These are phyloP conservation scores for Agrypnia vestita DNA, from an alignment of 1,140 invertebrate genomes.

Conservation along the genomic window DNA sequence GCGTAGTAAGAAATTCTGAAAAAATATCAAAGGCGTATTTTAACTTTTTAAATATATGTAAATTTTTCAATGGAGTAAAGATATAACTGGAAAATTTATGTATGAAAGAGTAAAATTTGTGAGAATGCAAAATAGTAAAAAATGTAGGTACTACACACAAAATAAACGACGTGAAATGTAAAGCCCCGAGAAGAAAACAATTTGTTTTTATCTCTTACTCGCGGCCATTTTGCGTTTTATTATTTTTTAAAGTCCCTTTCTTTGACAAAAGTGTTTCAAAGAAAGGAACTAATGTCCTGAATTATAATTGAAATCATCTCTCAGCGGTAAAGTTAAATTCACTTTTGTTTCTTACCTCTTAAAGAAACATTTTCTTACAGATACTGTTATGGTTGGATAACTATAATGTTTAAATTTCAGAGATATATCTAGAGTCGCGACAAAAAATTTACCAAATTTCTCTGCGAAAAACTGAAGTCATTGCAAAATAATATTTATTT, in stretches of 20 bases:
- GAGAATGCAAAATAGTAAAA: conserved; percentile 23
- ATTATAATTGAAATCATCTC: conserved; percentile 43
- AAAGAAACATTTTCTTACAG: no score
- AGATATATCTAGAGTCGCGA: no score
- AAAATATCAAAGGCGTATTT: no score
- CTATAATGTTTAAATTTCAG: no score
- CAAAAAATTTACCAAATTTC: no score
- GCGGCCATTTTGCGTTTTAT: conserved; percentile 43
- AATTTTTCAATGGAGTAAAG: not conserved
- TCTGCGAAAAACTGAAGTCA: no score
- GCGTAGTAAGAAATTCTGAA: no score
- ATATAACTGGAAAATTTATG: not conserved
- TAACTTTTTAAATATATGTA: no score
- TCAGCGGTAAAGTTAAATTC: conserved; percentile 26
- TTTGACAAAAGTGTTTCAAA: not conserved
- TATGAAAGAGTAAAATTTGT: not conserved
- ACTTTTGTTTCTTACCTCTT: not conserved
- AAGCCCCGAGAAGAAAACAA: conserved; percentile 16
- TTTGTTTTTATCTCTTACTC: conserved; percentile 41
- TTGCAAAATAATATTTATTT: no score
- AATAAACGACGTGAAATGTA: conserved; percentile 19
- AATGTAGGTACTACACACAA: not conserved
- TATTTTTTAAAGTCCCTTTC: conserved; percentile 32
- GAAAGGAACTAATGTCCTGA: conserved; percentile 37
- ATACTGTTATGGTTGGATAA: no score